phyloP scores from a whole-genome alignment of 2,113 vertebrate species.

The Cebus imitator region DNA sequence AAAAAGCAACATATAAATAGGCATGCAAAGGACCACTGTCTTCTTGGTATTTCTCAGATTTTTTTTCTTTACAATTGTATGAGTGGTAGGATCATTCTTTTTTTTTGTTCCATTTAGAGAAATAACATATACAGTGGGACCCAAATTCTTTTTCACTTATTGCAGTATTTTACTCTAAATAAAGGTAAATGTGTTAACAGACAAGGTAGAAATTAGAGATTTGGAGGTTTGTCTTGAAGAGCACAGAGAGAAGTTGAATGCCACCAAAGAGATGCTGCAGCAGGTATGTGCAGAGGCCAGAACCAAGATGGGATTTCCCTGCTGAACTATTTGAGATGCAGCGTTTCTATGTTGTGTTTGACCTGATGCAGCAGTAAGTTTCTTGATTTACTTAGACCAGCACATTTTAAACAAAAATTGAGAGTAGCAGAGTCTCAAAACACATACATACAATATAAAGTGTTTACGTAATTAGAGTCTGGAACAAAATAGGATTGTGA shows the following conservation, averaged over 20 bases:
- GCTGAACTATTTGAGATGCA: too few species aligned
- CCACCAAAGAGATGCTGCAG: constrained; percentile 97
- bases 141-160: neutral
- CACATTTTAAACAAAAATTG: constrained; percentile 27
- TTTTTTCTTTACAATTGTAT: neutral
- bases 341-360: neutral
- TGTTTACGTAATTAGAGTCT: neutral
- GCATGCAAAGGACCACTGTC: neutral
- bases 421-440: neutral
- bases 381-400: neutral
- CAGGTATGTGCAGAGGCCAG: constrained; percentile 85
- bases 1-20: neutral
- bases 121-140: neutral
- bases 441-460: neutral
- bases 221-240: constrained; percentile 96
- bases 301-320: neutral
- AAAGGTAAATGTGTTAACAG: constrained; percentile 97
- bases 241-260: constrained; percentile 95
- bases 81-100: neutral
- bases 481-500: neutral
- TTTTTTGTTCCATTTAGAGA: neutral
- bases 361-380: neutral
- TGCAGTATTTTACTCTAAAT: neutral
- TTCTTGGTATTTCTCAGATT: neutral
- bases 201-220: constrained; percentile 98